Percentiles rank a stretch among this genome's conserved stretches.
Evolutionary conservation across 2,797 vertebrate genomes (phyloP).

Genomic region (Oreortyx pictus): DNA sequence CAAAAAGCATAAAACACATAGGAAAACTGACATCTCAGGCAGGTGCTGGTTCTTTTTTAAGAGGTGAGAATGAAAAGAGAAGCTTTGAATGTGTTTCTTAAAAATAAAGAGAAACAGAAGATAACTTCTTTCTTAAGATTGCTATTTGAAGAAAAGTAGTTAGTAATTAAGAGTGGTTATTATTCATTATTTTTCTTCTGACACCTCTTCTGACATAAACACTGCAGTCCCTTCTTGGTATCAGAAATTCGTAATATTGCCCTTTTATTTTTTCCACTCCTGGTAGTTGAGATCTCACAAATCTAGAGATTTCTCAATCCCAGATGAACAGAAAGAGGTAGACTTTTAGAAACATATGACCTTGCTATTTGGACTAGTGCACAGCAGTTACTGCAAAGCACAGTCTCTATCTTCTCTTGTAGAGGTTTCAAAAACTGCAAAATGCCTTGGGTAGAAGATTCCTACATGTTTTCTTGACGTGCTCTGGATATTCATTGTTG

Average conservation of each 20-base stretch:
- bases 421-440: background rate
- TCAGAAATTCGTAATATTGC: background rate
- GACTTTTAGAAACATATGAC: background rate
- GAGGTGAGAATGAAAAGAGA: background rate
- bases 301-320: background rate
- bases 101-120: background rate
- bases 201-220: background rate
- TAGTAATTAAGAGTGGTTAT: background rate
- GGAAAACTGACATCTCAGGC: background rate
- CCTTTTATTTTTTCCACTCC: background rate
- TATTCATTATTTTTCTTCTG: background rate
- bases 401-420: background rate
- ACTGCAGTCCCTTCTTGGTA: background rate
- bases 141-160: background rate
- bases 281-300: background rate
- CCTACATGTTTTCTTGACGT: background rate
- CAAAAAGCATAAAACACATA: background rate
- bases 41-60: background rate
- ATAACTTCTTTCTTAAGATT: background rate
- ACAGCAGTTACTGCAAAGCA: background rate
- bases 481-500: background rate
- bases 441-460: background rate
- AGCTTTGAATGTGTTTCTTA: background rate
- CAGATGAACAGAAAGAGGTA: background rate
- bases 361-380: background rate